phyloP scores from a whole-genome alignment of 1,140 invertebrate species.

The Diuraphis noxia region DNA sequence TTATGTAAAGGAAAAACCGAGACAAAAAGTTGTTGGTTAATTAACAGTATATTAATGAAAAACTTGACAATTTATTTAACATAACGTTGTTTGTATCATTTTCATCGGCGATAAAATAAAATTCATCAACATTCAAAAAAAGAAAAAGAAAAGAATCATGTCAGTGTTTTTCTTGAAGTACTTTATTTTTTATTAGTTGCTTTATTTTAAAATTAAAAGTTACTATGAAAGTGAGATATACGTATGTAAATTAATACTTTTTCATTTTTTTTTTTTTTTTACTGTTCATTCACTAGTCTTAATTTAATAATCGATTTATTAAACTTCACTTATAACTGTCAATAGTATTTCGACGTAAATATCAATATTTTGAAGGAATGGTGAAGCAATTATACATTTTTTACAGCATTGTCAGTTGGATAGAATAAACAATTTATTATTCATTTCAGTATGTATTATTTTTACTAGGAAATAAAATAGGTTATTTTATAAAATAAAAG shows the following conservation, averaged over 20 bases:
- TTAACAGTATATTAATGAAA: slow-evolving; percentile 12
- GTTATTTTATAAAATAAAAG: neutral
- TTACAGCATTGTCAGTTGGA: too few species aligned
- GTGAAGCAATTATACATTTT: too few species aligned
- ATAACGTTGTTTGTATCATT: neutral
- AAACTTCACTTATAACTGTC: too few species aligned
- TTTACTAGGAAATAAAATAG: neutral
- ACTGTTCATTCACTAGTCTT: too few species aligned
- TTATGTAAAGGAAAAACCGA: neutral
- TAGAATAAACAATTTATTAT: neutral
- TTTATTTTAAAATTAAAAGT: too few species aligned
- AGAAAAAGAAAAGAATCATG: neutral
- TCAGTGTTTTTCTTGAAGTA: neutral
- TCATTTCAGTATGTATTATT: neutral
- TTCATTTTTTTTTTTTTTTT: too few species aligned
- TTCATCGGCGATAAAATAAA: neutral
- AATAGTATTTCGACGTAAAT: too few species aligned
- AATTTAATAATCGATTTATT: too few species aligned
- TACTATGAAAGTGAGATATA: too few species aligned
- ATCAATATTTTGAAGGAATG: too few species aligned
- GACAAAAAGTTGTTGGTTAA: slow-evolving; percentile 13
- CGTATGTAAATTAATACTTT: too few species aligned
- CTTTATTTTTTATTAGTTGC: neutral
- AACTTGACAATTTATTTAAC: neutral
- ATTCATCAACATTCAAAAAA: neutral